phyloP scores from a whole-genome alignment of 1,140 invertebrate species.

The Frieseomelitta varia region DNA sequence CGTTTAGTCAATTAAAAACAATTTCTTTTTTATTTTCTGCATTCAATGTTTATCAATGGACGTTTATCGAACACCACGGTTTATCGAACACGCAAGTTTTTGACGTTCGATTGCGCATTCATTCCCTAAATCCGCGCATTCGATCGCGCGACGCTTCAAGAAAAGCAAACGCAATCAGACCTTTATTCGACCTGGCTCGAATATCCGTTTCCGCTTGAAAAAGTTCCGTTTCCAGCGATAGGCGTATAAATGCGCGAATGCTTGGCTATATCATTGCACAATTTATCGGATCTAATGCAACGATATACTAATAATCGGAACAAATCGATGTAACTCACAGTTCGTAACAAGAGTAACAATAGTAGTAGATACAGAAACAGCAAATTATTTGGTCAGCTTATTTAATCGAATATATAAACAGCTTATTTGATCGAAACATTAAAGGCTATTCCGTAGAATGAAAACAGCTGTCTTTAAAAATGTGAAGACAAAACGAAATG shows the following conservation, averaged over 20 bases:
- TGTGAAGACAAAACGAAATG: not conserved
- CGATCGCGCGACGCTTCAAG: not conserved
- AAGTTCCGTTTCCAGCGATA: not conserved
- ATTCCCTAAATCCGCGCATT: not conserved
- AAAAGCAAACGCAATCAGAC: conserved; percentile 14
- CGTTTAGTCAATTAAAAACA: too few relatives aligned
- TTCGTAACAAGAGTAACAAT: not conserved
- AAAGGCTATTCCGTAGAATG: not conserved
- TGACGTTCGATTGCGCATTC: not conserved
- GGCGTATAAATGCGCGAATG: not conserved
- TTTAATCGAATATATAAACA: not conserved
- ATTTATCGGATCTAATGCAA: not conserved
- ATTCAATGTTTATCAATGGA: not conserved
- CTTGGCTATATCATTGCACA: too few relatives aligned
- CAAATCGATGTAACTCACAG: too few relatives aligned
- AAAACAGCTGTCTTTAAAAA: not conserved
- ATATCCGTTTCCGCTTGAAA: conserved; percentile 1
- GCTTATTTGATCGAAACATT: too few relatives aligned
- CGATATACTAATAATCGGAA: not conserved
- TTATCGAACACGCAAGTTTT: not conserved
- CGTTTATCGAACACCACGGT: not conserved
- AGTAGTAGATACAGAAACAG: not conserved
- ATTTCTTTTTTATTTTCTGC: not conserved
- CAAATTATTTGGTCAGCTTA: not conserved
- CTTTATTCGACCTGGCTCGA: not conserved